These are phyloP conservation scores for Eudorcas thomsonii DNA, from an alignment of 2,113 vertebrate genomes.

Conservation along the genomic window DNA sequence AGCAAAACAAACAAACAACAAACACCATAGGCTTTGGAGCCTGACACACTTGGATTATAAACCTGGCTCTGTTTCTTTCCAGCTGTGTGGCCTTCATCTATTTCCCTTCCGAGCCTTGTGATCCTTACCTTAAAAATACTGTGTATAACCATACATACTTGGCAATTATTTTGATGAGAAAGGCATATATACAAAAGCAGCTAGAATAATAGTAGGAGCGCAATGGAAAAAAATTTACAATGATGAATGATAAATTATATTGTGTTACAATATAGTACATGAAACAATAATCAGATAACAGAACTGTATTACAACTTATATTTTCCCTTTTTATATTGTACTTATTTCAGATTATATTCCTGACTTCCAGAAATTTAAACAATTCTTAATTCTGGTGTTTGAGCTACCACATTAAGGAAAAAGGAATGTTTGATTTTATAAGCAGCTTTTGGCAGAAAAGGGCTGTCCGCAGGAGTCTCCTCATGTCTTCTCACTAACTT, in stretches of 20 bases:
- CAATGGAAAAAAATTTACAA: not conserved
- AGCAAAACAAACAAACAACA: not conserved
- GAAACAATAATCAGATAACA: not conserved
- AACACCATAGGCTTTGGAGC: not conserved
- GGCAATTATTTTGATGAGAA: not conserved
- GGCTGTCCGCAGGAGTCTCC: not conserved
- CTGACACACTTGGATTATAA: constrained; percentile 1
- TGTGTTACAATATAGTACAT: not conserved
- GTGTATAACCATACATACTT: not conserved
- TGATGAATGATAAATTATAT: not conserved
- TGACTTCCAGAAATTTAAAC: constrained; percentile 10
- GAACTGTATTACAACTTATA: not conserved
- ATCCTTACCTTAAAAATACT: not conserved
- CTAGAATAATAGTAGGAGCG: not conserved
- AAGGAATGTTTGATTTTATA: not conserved
- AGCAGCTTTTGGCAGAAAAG: not conserved
- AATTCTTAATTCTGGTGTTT: not conserved
- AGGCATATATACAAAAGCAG: not conserved
- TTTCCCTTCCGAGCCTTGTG: not conserved
- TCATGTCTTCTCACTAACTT: not conserved
- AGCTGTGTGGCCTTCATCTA: constrained; percentile 15
- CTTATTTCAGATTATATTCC: not conserved
- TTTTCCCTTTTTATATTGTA: not conserved
- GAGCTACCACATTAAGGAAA: not conserved
- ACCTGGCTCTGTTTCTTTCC: not conserved